Conservation (phyloP, 2,113 vertebrate species). For the Phylloscopus whistleri region DNA sequence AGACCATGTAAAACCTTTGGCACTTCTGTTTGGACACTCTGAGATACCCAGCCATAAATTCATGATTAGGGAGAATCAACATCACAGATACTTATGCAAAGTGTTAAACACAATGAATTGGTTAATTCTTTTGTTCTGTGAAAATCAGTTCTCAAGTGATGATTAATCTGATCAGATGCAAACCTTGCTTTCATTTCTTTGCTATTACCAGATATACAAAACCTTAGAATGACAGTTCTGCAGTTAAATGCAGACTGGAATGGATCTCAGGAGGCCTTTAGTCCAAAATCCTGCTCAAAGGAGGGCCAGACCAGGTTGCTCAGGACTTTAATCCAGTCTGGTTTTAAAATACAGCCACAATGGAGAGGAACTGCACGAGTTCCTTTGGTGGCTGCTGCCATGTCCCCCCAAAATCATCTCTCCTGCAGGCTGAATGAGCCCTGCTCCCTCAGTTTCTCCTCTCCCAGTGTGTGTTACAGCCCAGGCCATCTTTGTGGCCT, state of each 20-base stretch:
- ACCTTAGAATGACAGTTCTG: neutral
- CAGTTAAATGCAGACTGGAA: neutral
- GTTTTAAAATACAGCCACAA: neutral
- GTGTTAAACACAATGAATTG: constrained; percentile 19
- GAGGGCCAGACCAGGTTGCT: neutral
- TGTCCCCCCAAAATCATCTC: neutral
- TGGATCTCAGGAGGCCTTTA: neutral
- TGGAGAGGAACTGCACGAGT: neutral
- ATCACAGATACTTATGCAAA: neutral
- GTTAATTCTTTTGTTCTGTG: constrained; percentile 36
- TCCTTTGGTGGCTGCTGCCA: neutral
- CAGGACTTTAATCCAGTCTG: neutral
- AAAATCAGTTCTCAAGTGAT: constrained; percentile 44
- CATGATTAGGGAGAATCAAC: neutral
- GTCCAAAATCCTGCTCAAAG: neutral
- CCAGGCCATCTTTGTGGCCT: neutral
- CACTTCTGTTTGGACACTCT: neutral
- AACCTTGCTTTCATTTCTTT: constrained; percentile 11
- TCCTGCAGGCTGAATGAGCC: neutral
- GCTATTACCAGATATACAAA: neutral
- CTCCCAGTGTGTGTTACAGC: neutral
- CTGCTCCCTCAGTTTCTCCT: neutral
- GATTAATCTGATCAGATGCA: constrained; percentile 32
- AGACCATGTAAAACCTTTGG: neutral
- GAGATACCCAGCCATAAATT: neutral